Conservation (phyloP, 2,113 vertebrate genomes). For the Pseudorhombus dupliciocellatus region DNA sequence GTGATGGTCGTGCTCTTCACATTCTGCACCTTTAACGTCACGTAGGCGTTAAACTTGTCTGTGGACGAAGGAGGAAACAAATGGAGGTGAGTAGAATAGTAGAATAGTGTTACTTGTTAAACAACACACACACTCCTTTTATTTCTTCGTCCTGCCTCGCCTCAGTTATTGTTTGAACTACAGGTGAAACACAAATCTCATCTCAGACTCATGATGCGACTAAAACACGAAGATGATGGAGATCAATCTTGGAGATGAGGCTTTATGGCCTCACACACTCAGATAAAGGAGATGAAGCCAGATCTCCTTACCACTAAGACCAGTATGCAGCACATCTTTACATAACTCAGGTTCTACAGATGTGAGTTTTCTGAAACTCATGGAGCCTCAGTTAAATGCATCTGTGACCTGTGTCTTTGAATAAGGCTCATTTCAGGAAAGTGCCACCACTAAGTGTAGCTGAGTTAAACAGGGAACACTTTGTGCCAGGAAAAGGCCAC, state of each 20-base stretch:
- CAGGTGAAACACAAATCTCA: not conserved
- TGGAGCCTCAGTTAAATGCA: not conserved
- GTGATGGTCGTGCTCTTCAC: constrained; percentile 95
- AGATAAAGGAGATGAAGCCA: constrained; percentile 4
- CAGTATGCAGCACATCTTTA: too few relatives aligned
- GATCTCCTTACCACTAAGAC: too few relatives aligned
- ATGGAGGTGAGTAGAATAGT: not conserved
- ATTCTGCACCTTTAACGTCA: constrained; percentile 96
- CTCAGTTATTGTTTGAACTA: not conserved
- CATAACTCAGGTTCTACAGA: too few relatives aligned
- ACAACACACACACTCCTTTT: not conserved
- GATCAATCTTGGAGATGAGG: not conserved
- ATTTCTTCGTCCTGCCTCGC: not conserved
- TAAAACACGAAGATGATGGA: not conserved
- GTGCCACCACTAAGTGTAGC: not conserved
- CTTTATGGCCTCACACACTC: not conserved
- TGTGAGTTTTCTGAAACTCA: too few relatives aligned
- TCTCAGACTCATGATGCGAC: not conserved
- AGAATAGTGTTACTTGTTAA: too few relatives aligned
- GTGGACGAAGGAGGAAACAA: constrained; percentile 39
- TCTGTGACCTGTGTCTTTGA: not conserved
- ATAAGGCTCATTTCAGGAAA: not conserved
- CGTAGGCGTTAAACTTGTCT: constrained; percentile 96
- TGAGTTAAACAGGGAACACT: constrained; percentile 2
- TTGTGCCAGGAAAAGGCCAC: constrained; percentile 3